Evolutionary conservation across 2,888 invertebrate species (phyloP).

Genomic region (Morpho helenor): DNA sequence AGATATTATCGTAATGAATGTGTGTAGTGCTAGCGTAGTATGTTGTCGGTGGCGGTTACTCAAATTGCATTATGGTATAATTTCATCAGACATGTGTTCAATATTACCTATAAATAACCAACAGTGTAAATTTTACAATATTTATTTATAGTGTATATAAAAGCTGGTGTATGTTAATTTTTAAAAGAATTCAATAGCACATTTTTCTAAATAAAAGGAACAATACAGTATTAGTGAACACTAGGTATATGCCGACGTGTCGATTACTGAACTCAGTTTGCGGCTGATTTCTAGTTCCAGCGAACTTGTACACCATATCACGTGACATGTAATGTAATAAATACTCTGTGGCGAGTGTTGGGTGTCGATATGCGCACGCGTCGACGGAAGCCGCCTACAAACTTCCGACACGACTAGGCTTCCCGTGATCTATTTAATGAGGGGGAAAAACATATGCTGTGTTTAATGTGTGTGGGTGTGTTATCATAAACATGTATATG

Average conservation of each 20-base stretch:
- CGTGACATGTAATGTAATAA: slow-evolving; percentile 45
- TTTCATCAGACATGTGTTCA: too few species aligned
- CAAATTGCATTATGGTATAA: too few species aligned
- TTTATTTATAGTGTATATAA: too few species aligned
- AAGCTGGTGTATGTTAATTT: too few species aligned
- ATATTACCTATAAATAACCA: too few species aligned
- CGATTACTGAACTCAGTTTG: slow-evolving; percentile 29
- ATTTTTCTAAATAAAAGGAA: neutral
- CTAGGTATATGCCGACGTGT: slow-evolving; percentile 20
- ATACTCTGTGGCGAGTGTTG: slow-evolving; percentile 47
- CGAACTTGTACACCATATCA: slow-evolving; percentile 31
- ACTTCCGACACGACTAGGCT: slow-evolving; percentile 70
- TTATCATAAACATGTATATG: too few species aligned
- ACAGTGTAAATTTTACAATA: too few species aligned
- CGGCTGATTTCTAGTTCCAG: slow-evolving; percentile 30
- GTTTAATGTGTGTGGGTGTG: too few species aligned
- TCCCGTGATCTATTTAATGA: slow-evolving; percentile 35
- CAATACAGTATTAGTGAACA: neutral
- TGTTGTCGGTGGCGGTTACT: too few species aligned
- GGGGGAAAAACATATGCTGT: neutral
- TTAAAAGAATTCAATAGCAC: neutral
- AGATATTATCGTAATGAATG: too few species aligned
- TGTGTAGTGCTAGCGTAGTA: too few species aligned
- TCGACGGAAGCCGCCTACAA: slow-evolving; percentile 60
- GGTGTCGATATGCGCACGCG: slow-evolving; percentile 60